A percentile compares a stretch with the other conserved stretches of the same genome.
Conservation (phyloP, 2,113 vertebrate genomes). For the Acanthochromis polyacanthus region DNA sequence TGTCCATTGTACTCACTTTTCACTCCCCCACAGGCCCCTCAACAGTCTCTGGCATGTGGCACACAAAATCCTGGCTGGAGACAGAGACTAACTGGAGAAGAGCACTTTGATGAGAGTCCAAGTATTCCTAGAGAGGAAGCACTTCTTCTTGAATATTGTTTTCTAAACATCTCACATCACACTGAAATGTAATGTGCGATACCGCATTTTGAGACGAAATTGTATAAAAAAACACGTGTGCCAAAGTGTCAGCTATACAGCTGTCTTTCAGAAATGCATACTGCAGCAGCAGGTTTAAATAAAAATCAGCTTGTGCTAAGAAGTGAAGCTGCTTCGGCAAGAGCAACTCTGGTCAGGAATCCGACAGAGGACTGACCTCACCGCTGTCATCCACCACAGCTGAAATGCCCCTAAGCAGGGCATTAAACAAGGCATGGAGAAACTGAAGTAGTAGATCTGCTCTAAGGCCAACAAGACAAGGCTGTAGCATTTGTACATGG, state of each 20-base stretch:
- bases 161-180: slow-evolving; percentile 47
- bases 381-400: slow-evolving; percentile 51
- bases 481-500: slow-evolving; percentile 52
- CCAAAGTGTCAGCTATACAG: slow-evolving; percentile 17
- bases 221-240: background rate
- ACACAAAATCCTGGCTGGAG: slow-evolving; percentile 59
- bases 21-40: slow-evolving; percentile 62
- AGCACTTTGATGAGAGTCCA: slow-evolving; percentile 74
- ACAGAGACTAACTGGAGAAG: slow-evolving; percentile 44
- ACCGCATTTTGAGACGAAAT: background rate
- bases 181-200: slow-evolving; percentile 20
- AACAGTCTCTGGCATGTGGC: slow-evolving; percentile 64
- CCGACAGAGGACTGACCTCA: slow-evolving; percentile 45
- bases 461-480: slow-evolving; percentile 60
- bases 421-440: slow-evolving; percentile 57
- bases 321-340: slow-evolving; percentile 23
- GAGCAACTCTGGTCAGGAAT: slow-evolving; percentile 36
- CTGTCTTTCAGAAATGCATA: background rate
- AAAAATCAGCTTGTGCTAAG: slow-evolving; percentile 17
- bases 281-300: slow-evolving; percentile 8
- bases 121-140: slow-evolving; percentile 59
- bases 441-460: slow-evolving; percentile 47
- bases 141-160: slow-evolving; percentile 49
- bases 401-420: slow-evolving; percentile 60
- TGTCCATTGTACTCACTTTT: slow-evolving; percentile 80